These are phyloP conservation scores for Galerucella nymphaeae DNA, from an alignment of 2,888 invertebrate genomes.

Conservation along the genomic window DNA sequence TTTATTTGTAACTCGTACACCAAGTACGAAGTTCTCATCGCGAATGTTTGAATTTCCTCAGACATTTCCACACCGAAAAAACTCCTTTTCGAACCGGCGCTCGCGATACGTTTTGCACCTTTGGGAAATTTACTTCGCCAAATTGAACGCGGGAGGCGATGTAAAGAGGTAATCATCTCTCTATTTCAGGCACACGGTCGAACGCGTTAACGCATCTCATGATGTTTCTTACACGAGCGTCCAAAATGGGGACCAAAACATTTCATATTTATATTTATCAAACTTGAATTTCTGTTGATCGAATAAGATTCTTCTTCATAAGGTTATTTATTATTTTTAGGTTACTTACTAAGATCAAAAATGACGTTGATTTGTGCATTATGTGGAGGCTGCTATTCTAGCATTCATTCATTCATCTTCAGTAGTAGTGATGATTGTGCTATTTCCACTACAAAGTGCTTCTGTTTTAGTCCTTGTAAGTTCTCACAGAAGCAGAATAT, in stretches of 20 bases:
- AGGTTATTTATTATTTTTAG: no score
- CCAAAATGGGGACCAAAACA: neutral
- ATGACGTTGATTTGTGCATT: no score
- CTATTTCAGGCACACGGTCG: slow-evolving; percentile 49
- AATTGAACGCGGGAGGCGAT: slow-evolving; percentile 52
- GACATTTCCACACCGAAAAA: slow-evolving; percentile 29
- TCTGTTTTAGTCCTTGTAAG: no score
- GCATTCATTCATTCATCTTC: no score
- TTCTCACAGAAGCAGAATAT: no score
- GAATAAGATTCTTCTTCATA: no score
- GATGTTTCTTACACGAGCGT: slow-evolving; percentile 34
- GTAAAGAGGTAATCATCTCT: slow-evolving; percentile 54
- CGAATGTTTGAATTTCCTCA: slow-evolving; percentile 3
- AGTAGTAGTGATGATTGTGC: no score
- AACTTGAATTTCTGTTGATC: no score
- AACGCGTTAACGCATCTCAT: slow-evolving; percentile 53
- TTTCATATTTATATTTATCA: neutral
- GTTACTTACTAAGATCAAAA: no score
- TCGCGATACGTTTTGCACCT: slow-evolving; percentile 54
- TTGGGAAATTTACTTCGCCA: slow-evolving; percentile 55
- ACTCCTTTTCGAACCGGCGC: slow-evolving; percentile 25
- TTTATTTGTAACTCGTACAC: neutral
- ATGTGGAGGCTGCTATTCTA: no score
- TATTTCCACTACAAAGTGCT: no score
- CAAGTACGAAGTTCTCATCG: neutral